Evolutionary conservation across 2,797 vertebrate genomes (phyloP).

Genomic region (Allobates femoralis): DNA sequence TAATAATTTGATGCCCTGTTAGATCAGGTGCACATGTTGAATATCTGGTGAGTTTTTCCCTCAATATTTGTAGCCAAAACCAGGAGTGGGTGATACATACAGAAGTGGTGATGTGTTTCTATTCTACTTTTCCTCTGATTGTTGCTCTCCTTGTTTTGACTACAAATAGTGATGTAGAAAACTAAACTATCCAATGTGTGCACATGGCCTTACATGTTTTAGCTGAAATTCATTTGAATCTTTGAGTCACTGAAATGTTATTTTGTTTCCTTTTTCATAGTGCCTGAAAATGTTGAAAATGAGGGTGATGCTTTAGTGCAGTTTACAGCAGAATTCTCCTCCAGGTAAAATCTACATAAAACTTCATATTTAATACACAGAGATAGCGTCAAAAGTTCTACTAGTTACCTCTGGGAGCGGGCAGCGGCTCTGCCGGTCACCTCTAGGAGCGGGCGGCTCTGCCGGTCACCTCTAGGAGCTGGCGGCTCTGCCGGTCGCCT

Average conservation of each 20-base stretch:
- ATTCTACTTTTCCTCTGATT: too few species aligned
- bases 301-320: constrained; percentile 99
- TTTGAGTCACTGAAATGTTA: constrained; percentile 32
- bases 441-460: not conserved
- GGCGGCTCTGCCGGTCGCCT: too few species aligned
- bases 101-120: too few species aligned
- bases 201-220: not conserved
- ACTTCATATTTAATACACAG: not conserved
- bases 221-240: not conserved
- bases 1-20: too few species aligned
- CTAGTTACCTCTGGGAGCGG: not conserved
- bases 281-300: constrained; percentile 99
- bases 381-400: not conserved
- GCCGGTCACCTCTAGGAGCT: not conserved
- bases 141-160: too few species aligned
- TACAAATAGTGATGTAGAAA: too few species aligned
- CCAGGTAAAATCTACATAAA: constrained; percentile 80
- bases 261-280: constrained; percentile 76
- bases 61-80: too few species aligned
- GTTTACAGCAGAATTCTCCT: constrained; percentile 99
- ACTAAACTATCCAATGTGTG: too few species aligned
- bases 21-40: too few species aligned
- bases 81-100: too few species aligned
- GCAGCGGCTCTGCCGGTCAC: not conserved
- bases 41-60: too few species aligned